Evolutionary conservation across 1,140 invertebrate species (phyloP), one percentile per base, ranked within the genome.

Genomic region (Parasteatoda tepidariorum): DNA sequence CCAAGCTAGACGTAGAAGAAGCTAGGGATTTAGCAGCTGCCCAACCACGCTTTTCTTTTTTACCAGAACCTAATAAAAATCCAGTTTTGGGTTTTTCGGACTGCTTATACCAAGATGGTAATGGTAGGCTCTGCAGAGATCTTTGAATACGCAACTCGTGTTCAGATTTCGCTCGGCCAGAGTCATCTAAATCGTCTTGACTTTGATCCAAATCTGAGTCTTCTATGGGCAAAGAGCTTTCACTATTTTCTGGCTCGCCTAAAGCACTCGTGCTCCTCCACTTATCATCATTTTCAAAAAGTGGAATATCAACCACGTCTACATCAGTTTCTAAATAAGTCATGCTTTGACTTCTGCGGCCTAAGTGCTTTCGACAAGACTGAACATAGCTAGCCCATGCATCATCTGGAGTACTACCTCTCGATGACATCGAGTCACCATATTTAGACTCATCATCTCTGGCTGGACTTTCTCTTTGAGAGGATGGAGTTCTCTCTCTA

Each of bases 41-140:
- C 81, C 81, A 83, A n/a, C 81, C 81, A 22, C 81, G 81, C 6
- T 83, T 83, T 28, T 83, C 81, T 61, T 74, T 81, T 66, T 41
- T 62, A 11, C 30, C 26, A 4, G 78, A 82, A 18, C 66, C 54
- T 3, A 85, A 55, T 5, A 85, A 2, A 84, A 90, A 90, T 24
- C 89, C 88, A 76, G 88, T 87, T 64, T 85, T 76, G 33, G 67
- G 70, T 30, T 74, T 75, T n/a, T 87, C 88, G 24, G 93, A 94
- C 88, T 95, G 94, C 89, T 95, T 96, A 90, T 95, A 96, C 97
- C 97, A 98, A 87, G 98, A 96, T 59, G 97, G 97, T 61, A 98
- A 93, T 90, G 97, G 96, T 76, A 98, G 92, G 86, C 95, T 95
- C 88, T 97, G 95, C 84, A 98, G 89, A 30, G 96, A 97, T 85